Evolutionary conservation across 1,140 invertebrate genomes (phyloP).

Genomic region (Panagrolaimus sp.): DNA sequence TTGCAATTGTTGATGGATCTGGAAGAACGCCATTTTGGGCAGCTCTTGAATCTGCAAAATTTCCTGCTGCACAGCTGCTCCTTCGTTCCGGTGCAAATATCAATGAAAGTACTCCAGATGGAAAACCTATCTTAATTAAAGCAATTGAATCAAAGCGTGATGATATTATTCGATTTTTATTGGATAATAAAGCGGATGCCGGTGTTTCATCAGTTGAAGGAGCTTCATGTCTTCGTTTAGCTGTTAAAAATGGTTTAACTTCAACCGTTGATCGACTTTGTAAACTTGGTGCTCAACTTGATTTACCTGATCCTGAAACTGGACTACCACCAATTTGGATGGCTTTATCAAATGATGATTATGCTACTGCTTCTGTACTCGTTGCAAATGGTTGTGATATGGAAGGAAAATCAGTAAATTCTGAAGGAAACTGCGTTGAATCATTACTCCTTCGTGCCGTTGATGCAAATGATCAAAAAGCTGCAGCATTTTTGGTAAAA

Average conservation of each 20-base stretch:
- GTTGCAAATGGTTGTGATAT: constrained; percentile 42
- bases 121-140: constrained; percentile 61
- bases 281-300: constrained; percentile 39
- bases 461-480: constrained; percentile 82
- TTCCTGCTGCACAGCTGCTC: constrained; percentile 37
- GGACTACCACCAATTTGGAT: constrained; percentile 40
- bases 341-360: constrained; percentile 42
- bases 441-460: constrained; percentile 85
- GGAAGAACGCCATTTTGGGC: constrained; percentile 36
- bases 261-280: constrained; percentile 47
- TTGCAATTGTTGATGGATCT: constrained; percentile 29
- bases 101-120: constrained; percentile 59
- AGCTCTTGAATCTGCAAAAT: constrained; percentile 32
- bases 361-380: constrained; percentile 36
- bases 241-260: constrained; percentile 58
- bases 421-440: constrained; percentile 61
- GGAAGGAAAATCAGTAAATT: constrained; percentile 30
- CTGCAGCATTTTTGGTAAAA: constrained; percentile 73
- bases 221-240: constrained; percentile 60
- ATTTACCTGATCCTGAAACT: constrained; percentile 40
- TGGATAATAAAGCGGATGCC: constrained; percentile 62
- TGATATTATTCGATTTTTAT: constrained; percentile 61
- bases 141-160: constrained; percentile 61
- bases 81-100: constrained; percentile 49
- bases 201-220: constrained; percentile 58